phyloP scores from a whole-genome alignment of 2,113 vertebrate species.

The Paraplagusia blochii region DNA sequence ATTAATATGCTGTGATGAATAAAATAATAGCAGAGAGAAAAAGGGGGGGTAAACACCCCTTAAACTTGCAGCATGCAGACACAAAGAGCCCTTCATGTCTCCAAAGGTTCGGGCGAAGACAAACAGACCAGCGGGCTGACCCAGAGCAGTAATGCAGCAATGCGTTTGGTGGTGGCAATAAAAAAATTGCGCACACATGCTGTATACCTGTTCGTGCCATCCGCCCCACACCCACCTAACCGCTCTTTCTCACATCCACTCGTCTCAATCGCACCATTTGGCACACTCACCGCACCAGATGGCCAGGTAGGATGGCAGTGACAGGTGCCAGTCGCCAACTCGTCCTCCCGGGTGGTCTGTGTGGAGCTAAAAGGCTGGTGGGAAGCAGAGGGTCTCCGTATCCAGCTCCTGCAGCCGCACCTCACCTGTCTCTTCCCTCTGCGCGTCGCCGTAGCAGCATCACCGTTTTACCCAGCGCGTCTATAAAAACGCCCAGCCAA shows the following conservation, averaged over 20 bases:
- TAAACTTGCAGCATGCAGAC: constrained; percentile 57
- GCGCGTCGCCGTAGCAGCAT: constrained; percentile 69
- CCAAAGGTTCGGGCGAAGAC: constrained; percentile 43
- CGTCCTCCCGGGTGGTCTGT: constrained; percentile 43
- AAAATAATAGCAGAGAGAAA: constrained; percentile 12
- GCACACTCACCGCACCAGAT: constrained; percentile 72
- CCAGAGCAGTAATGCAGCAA: constrained; percentile 49
- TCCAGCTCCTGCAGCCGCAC: constrained; percentile 62
- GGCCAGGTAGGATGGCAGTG: constrained; percentile 62
- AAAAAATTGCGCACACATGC: constrained; percentile 48
- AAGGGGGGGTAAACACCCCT: constrained; percentile 4
- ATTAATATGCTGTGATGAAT: constrained; percentile 10
- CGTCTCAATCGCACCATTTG: constrained; percentile 51
- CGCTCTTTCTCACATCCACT: constrained; percentile 17
- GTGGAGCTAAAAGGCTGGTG: constrained; percentile 32
- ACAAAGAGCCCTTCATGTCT: constrained; percentile 60
- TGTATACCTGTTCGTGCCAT: constrained; percentile 38
- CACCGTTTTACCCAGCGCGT: constrained; percentile 52
- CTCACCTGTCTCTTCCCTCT: constrained; percentile 73
- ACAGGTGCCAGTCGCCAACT: constrained; percentile 61
- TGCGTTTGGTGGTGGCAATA: constrained; percentile 36
- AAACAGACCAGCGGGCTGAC: constrained; percentile 17
- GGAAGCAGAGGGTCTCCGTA: constrained; percentile 41
- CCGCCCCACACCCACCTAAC: constrained; percentile 5
- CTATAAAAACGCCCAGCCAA: constrained; percentile 56